Percentiles rank a stretch among this genome's conserved stretches.
Conservation (phyloP, 64 coral and sea anemone species). For the Dendrophyllia cribrosa region DNA sequence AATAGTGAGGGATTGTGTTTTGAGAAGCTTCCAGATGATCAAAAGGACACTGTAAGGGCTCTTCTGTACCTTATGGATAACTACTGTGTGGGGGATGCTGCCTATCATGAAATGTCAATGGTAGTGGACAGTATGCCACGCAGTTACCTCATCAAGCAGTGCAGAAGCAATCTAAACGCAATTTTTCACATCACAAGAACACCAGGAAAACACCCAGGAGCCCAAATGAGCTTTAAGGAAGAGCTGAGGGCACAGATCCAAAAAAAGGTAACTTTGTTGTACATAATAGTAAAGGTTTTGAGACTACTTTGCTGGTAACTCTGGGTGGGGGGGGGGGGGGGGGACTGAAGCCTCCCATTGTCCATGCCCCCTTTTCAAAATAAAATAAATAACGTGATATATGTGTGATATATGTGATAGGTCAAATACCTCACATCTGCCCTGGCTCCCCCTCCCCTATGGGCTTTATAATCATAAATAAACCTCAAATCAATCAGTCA, state of each 20-base stretch:
- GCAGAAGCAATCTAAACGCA: slow-evolving; percentile 44
- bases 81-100: slow-evolving; percentile 62
- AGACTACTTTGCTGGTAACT: no score
- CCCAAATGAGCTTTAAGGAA: slow-evolving; percentile 50
- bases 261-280: slow-evolving; percentile 31
- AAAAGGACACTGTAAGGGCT: no score
- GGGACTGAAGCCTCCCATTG: no score
- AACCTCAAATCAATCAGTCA: no score
- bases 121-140: neutral
- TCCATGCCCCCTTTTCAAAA: no score
- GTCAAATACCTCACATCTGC: no score
- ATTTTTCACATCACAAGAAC: slow-evolving; percentile 37
- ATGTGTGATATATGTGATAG: no score
- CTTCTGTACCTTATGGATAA: slow-evolving; percentile 58
- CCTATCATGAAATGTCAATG: slow-evolving; percentile 38
- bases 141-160: slow-evolving; percentile 67
- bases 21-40: neutral
- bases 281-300: slow-evolving; percentile 11
- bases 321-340: no score
- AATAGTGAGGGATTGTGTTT: neutral
- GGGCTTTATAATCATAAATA: no score
- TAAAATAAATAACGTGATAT: no score
- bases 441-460: no score
- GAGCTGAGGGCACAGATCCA: slow-evolving; percentile 41
- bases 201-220: slow-evolving; percentile 54